These are phyloP conservation scores for Aporrectodea caliginosa DNA, from an alignment of 1,140 invertebrate genomes.

Conservation along the genomic window DNA sequence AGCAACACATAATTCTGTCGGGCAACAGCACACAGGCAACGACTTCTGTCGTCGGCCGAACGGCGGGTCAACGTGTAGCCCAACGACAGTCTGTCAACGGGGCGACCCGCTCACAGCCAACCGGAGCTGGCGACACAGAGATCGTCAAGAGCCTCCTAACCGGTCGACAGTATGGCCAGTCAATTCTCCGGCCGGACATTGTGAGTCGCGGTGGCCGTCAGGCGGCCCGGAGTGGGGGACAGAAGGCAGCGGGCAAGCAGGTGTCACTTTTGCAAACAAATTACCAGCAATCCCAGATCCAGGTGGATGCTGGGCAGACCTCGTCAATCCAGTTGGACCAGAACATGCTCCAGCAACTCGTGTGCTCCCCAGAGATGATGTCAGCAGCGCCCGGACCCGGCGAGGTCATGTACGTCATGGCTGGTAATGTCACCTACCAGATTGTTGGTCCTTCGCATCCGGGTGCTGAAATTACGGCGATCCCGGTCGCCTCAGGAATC, in stretches of 20 bases:
- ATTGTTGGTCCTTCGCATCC: constrained; percentile 15
- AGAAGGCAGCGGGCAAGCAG: background rate
- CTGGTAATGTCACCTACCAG: constrained; percentile 17
- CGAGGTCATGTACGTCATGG: constrained; percentile 23
- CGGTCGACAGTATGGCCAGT: background rate
- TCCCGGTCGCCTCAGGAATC: constrained; percentile 3
- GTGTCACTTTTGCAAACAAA: background rate
- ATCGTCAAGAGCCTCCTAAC: background rate
- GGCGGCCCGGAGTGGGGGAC: background rate
- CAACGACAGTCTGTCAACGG: background rate
- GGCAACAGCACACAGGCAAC: background rate
- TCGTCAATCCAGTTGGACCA: background rate
- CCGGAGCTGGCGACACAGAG: background rate
- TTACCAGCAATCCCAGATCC: background rate
- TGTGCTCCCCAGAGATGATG: background rate
- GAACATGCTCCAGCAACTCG: background rate
- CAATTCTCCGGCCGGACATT: background rate
- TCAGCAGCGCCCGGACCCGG: constrained; percentile 6
- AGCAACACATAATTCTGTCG: background rate
- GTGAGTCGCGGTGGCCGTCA: background rate
- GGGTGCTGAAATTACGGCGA: constrained; percentile 8
- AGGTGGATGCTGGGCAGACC: background rate
- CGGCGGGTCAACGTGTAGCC: background rate
- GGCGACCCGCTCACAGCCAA: background rate
- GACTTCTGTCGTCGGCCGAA: background rate